phyloP scores from a whole-genome alignment of 2,113 vertebrate species.

The Crotophaga sulcirostris region DNA sequence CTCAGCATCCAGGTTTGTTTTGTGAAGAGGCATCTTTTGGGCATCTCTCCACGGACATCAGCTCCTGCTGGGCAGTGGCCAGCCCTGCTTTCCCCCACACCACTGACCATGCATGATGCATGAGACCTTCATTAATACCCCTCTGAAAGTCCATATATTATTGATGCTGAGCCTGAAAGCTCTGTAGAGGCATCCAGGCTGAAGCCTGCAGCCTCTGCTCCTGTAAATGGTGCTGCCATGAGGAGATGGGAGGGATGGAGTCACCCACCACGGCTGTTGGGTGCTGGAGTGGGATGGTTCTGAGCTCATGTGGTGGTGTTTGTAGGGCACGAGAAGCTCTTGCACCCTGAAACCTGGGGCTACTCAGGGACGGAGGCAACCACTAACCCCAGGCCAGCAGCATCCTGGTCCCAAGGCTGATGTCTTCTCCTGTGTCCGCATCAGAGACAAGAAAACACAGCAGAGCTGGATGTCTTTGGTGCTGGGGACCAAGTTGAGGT shows the following conservation, averaged over 20 bases:
- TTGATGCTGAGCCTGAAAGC: not conserved
- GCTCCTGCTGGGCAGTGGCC: rapidly evolving
- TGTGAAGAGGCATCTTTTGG: not conserved
- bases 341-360: rapidly evolving
- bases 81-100: not conserved
- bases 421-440: rapidly evolving
- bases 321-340: not conserved
- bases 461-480: rapidly evolving
- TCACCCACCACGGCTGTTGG: not conserved
- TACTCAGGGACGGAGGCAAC: not conserved
- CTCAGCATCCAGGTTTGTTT: not conserved
- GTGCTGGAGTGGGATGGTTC: not conserved
- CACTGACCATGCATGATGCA: not conserved
- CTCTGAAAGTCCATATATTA: not conserved
- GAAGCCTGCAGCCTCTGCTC: not conserved
- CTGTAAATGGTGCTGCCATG: rapidly evolving
- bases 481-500: not conserved
- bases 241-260: not conserved
- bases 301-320: rapidly evolving
- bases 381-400: rapidly evolving
- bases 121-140: constrained; percentile 1
- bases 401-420: rapidly evolving
- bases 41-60: rapidly evolving
- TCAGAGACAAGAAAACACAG: rapidly evolving
- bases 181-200: not conserved